phyloP scores from a whole-genome alignment of 2,113 vertebrate genomes.

The Progne subis region DNA sequence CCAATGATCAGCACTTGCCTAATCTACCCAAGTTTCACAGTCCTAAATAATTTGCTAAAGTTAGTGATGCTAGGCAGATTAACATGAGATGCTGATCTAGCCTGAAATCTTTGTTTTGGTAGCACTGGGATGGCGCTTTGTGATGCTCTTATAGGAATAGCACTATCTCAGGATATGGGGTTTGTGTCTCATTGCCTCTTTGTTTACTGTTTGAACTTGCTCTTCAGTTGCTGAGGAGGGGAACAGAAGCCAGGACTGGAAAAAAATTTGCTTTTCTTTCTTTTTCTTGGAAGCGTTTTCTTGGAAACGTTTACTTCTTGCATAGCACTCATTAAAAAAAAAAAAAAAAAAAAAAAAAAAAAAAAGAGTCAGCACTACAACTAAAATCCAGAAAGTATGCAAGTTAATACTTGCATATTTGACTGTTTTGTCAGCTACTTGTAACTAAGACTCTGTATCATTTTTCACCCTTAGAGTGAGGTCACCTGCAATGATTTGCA shows the following conservation, averaged over 20 bases:
- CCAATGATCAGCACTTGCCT: neutral
- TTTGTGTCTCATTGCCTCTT: neutral
- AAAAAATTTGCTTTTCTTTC: neutral
- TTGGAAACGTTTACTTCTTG: neutral
- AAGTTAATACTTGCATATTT: neutral
- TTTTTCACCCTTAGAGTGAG: neutral
- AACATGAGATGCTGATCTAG: neutral
- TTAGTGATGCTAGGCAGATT: neutral
- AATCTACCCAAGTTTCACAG: neutral
- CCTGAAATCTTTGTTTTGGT: neutral
- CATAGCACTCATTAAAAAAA: neutral
- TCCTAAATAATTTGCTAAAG: neutral
- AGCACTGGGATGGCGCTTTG: neutral
- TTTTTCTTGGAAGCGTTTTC: neutral
- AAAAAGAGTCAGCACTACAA: neutral
- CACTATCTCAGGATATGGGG: neutral
- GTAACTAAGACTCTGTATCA: neutral
- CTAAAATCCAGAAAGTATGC: neutral
- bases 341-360: too few relatives aligned
- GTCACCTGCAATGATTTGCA: neutral
- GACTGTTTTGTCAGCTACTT: neutral
- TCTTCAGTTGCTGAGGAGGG: neutral
- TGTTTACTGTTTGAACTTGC: neutral
- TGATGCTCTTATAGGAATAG: neutral
- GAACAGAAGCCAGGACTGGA: neutral